Percentiles rank a stretch among this genome's conserved stretches.
Conservation (phyloP, 2,888 invertebrate species). For the Balanococcus diminutus region DNA sequence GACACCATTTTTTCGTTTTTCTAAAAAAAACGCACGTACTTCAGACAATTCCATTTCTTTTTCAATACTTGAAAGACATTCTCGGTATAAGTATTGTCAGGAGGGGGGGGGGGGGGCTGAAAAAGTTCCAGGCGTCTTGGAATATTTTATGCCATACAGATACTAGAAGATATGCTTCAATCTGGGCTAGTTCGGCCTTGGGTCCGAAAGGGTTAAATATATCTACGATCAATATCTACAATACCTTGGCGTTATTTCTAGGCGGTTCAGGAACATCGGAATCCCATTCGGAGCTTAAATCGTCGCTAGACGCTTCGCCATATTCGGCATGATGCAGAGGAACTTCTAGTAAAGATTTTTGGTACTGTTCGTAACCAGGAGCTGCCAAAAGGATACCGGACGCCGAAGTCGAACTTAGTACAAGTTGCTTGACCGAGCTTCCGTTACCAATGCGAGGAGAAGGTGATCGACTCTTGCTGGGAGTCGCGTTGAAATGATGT, state of each 20-base stretch:
- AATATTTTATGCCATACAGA: too few relatives aligned
- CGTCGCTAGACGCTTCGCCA: constrained; percentile 89
- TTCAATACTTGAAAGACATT: too few relatives aligned
- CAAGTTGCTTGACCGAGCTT: constrained; percentile 48
- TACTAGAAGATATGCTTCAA: too few relatives aligned
- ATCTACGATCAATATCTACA: background rate
- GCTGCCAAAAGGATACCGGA: constrained; percentile 55
- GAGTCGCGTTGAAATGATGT: background rate
- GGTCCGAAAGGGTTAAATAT: too few relatives aligned
- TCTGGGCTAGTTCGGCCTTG: too few relatives aligned
- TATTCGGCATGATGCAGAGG: constrained; percentile 75
- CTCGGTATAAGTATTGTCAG: too few relatives aligned
- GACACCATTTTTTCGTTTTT: too few relatives aligned
- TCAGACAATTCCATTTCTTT: too few relatives aligned
- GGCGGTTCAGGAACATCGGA: constrained; percentile 73
- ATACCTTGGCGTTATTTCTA: constrained; percentile 56
- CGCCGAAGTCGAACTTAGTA: constrained; percentile 50
- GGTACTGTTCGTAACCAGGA: constrained; percentile 75
- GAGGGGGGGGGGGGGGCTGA: too few relatives aligned
- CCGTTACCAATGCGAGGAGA: constrained; percentile 41
- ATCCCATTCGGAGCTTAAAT: constrained; percentile 90
- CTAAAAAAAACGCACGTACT: too few relatives aligned
- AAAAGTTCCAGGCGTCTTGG: too few relatives aligned
- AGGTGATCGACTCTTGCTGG: constrained; percentile 38
- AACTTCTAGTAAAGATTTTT: constrained; percentile 76